These are phyloP conservation scores for Hypomesus transpacificus DNA, from an alignment of 2,113 vertebrate species.

Conservation along the genomic window DNA sequence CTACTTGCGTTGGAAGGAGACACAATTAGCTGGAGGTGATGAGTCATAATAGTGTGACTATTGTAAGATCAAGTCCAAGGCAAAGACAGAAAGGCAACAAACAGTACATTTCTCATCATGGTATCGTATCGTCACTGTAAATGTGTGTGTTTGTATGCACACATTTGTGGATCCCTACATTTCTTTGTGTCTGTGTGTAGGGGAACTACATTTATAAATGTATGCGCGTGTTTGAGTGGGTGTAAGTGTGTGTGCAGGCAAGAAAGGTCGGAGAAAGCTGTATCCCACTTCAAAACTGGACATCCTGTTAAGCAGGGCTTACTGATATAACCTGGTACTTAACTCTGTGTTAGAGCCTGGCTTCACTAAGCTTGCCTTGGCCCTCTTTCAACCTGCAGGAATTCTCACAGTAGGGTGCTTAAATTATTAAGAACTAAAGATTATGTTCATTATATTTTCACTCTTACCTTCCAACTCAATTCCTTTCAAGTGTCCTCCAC, in stretches of 20 bases:
- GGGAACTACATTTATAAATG: background rate
- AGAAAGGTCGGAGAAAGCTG: constrained; percentile 26
- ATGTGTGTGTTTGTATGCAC: background rate
- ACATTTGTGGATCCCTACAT: background rate
- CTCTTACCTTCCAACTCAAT: constrained; percentile 26
- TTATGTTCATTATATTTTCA: constrained; percentile 46
- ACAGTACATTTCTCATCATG: no score
- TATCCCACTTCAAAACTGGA: constrained; percentile 57
- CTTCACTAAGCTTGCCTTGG: constrained; percentile 38
- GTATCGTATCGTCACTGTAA: background rate
- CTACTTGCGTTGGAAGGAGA: background rate
- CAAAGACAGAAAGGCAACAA: no score
- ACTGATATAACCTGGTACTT: constrained; percentile 55
- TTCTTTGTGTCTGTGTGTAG: background rate
- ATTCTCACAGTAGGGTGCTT: constrained; percentile 48
- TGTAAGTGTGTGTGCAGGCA: constrained; percentile 6
- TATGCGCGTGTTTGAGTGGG: background rate
- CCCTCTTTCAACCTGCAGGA: constrained; percentile 41
- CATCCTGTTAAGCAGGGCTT: constrained; percentile 62
- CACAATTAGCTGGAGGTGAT: background rate
- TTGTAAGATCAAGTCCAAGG: background rate
- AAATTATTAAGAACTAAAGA: constrained; percentile 46
- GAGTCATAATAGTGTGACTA: background rate
- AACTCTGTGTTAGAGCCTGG: constrained; percentile 42
- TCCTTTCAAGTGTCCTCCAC: constrained; percentile 6